Evolutionary conservation across 1,140 invertebrate species (phyloP).

Genomic region (Drosophila takahashii): DNA sequence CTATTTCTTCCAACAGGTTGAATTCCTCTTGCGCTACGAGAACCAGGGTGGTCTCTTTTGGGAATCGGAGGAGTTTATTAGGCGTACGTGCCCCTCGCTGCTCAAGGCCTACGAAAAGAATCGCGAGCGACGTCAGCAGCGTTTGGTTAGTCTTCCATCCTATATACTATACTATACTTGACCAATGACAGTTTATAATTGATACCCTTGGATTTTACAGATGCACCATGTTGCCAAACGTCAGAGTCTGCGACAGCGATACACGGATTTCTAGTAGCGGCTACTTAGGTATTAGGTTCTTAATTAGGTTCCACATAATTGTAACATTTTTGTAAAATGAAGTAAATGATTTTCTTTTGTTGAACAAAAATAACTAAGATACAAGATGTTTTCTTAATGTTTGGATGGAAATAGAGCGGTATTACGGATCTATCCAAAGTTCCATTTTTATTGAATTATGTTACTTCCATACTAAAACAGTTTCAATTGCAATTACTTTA

Average conservation of each 20-base stretch:
- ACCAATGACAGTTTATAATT: not conserved
- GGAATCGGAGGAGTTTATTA: slow-evolving; percentile 71
- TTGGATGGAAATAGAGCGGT: too few species aligned
- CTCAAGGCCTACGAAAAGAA: slow-evolving; percentile 71
- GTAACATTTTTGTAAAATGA: slow-evolving; percentile 77
- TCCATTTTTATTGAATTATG: too few species aligned
- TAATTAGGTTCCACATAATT: slow-evolving; percentile 68
- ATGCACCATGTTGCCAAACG: slow-evolving; percentile 78
- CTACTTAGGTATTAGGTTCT: slow-evolving; percentile 57
- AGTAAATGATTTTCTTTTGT: slow-evolving; percentile 80
- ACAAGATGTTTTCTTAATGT: not conserved
- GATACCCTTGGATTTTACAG: slow-evolving; percentile 27
- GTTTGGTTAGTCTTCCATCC: slow-evolving; percentile 48
- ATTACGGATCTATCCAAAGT: too few species aligned
- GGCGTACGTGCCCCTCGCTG: slow-evolving; percentile 61
- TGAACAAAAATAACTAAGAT: slow-evolving; percentile 54
- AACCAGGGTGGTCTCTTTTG: slow-evolving; percentile 69
- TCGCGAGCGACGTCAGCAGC: slow-evolving; percentile 69
- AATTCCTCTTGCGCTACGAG: slow-evolving; percentile 73
- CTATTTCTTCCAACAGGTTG: slow-evolving; percentile 42
- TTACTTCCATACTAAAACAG: too few species aligned
- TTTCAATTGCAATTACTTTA: too few species aligned
- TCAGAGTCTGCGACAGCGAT: slow-evolving; percentile 72
- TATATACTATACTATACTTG: too few species aligned
- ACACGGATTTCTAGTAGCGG: slow-evolving; percentile 77